Percentiles rank a stretch among this genome's conserved stretches.
Conservation (phyloP, 2,113 vertebrate species). For the Talpa occidentalis region DNA sequence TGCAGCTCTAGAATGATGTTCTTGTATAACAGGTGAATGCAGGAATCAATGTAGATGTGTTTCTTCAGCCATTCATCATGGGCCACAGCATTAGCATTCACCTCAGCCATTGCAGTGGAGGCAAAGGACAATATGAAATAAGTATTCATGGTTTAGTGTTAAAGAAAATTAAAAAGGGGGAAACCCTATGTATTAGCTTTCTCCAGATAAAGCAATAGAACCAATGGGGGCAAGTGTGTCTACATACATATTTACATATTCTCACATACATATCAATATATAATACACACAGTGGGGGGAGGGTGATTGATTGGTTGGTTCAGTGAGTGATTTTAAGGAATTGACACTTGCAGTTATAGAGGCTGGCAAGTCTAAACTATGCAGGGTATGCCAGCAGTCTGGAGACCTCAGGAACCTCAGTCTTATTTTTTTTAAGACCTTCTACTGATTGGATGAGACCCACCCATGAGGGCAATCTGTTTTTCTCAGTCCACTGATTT, state of each 20-base stretch:
- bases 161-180: background rate
- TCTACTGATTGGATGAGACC: background rate
- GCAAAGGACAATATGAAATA: background rate
- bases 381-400: background rate
- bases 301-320: background rate
- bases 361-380: background rate
- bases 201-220: constrained; percentile 9
- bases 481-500: background rate
- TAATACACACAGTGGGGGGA: background rate
- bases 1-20: background rate
- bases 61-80: background rate
- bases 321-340: background rate
- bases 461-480: background rate
- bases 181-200: background rate
- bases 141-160: background rate
- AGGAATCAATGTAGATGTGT: background rate
- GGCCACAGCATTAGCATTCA: background rate
- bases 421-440: background rate
- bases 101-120: background rate
- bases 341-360: background rate
- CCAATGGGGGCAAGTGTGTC: background rate
- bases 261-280: no score
- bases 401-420: background rate
- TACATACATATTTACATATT: background rate
- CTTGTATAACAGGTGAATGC: background rate